A percentile compares a stretch with the other conserved stretches of the same genome.
Conservation (phyloP, 2,888 invertebrate species). For the Lycocerus yunnanus region DNA sequence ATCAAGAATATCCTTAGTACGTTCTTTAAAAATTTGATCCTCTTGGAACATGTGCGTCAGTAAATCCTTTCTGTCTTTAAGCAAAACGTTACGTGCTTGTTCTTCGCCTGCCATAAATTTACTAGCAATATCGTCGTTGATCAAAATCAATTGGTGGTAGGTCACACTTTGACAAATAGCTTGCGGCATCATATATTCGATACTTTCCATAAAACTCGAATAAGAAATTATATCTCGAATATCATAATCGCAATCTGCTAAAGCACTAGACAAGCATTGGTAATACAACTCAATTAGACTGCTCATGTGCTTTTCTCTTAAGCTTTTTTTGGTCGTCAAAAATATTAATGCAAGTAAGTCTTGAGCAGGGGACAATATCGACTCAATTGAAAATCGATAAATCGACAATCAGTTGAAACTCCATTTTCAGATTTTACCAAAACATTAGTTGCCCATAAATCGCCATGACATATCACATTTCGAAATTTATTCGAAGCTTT, state of each 20-base stretch:
- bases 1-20: neutral
- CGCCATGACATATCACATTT: constrained; percentile 65
- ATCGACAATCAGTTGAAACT: constrained; percentile 42
- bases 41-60: constrained; percentile 41
- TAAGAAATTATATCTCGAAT: constrained; percentile 40
- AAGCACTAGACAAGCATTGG: constrained; percentile 42
- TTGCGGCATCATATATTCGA: constrained; percentile 47
- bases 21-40: constrained; percentile 17
- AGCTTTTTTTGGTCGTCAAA: constrained; percentile 44
- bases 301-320: constrained; percentile 42
- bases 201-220: constrained; percentile 45
- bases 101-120: constrained; percentile 39
- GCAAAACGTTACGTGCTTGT: constrained; percentile 37
- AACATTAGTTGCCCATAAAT: constrained; percentile 66
- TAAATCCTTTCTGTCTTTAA: constrained; percentile 43
- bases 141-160: constrained; percentile 46
- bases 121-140: constrained; percentile 37
- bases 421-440: constrained; percentile 18
- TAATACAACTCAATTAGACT: constrained; percentile 47
- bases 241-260: constrained; percentile 38
- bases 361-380: constrained; percentile 68
- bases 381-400: constrained; percentile 53
- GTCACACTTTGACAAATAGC: constrained; percentile 44
- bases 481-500: constrained; percentile 52
- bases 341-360: constrained; percentile 60